These are phyloP conservation scores for Dolichopus griseipennis DNA, from an alignment of 2,888 invertebrate genomes.

Conservation along the genomic window DNA sequence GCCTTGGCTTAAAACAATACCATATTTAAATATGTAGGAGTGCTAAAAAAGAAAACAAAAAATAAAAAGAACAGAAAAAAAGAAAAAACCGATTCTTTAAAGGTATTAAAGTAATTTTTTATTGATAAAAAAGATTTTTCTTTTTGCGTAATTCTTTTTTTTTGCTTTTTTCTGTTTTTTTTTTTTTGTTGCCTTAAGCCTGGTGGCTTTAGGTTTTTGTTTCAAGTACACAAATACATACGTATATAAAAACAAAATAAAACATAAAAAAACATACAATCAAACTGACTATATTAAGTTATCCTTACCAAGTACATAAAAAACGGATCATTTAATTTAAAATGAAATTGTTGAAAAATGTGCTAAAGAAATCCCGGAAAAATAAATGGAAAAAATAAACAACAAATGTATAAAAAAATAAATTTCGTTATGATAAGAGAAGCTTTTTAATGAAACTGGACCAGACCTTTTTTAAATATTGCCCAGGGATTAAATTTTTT, in stretches of 20 bases:
- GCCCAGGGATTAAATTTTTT: neutral
- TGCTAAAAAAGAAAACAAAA: neutral
- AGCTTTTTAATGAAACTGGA: neutral
- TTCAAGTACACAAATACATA: neutral
- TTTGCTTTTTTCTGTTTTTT: neutral
- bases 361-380: neutral
- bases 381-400: too few relatives aligned
- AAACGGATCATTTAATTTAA: slow-evolving; percentile 6
- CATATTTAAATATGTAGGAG: neutral
- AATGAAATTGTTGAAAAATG: neutral
- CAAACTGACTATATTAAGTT: neutral
- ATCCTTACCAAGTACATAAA: neutral
- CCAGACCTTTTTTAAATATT: slow-evolving; percentile 4
- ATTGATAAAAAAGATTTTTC: neutral
- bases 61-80: neutral
- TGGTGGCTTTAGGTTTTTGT: neutral
- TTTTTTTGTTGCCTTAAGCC: neutral
- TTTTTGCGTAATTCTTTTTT: neutral
- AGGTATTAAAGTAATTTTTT: slow-evolving; percentile 1
- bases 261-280: neutral
- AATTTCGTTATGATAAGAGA: neutral
- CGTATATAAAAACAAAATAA: neutral
- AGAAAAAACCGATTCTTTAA: neutral
- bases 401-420: neutral
- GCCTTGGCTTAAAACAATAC: neutral